Evolutionary conservation across 1,140 invertebrate species (phyloP).

Genomic region (Drosophila seguyi): DNA sequence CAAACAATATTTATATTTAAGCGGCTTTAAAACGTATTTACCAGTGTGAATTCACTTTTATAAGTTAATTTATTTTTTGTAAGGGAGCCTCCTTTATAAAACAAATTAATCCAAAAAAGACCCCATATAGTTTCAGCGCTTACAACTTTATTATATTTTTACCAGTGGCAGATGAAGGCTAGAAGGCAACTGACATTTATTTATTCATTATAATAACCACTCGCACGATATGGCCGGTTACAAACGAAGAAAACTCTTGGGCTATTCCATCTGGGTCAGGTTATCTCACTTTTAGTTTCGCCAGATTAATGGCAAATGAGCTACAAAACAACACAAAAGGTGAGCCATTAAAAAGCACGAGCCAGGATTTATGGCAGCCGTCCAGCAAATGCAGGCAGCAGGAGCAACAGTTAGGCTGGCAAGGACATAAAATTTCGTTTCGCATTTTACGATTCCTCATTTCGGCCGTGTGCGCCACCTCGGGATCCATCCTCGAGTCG

Average conservation of each 20-base stretch:
- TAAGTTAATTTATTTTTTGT: background rate
- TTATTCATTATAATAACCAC: conserved; percentile 13
- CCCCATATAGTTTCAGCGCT: background rate
- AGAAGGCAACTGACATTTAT: conserved; percentile 5
- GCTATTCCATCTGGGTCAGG: conserved; percentile 31
- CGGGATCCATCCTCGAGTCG: background rate
- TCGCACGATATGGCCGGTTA: background rate
- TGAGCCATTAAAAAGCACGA: conserved; percentile 45
- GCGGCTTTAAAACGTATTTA: background rate
- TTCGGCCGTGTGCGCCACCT: background rate
- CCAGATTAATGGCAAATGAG: conserved; percentile 59
- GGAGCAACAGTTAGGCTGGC: conserved; percentile 39
- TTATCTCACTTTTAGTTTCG: conserved; percentile 31
- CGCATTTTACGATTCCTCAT: conserved; percentile 49
- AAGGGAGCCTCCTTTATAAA: background rate
- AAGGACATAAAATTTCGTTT: conserved; percentile 44
- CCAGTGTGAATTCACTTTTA: background rate
- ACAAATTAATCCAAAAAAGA: conserved; percentile 3
- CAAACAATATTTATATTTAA: background rate
- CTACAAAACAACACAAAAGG: conserved; percentile 46
- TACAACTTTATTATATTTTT: conserved; percentile 5
- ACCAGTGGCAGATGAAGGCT: background rate
- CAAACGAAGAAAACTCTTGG: conserved; percentile 16
- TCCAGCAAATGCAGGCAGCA: conserved; percentile 22
- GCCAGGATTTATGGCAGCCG: conserved; percentile 52